These are phyloP conservation scores for Chelonus insularis DNA, from an alignment of 1,140 invertebrate genomes.

Conservation along the genomic window DNA sequence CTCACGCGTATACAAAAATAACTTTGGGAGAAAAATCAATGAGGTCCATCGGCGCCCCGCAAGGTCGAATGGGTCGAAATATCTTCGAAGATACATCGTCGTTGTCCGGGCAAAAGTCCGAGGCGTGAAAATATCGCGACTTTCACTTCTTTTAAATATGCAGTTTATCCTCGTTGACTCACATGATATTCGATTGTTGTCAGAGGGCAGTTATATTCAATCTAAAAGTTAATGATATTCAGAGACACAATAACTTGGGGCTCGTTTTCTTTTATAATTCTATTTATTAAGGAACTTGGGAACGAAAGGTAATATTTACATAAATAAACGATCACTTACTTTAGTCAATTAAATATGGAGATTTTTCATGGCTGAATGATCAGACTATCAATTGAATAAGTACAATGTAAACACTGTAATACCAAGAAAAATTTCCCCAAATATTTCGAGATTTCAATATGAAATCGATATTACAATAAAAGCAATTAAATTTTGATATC, in stretches of 20 bases:
- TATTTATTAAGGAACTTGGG: not conserved
- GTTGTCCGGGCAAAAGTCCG: not conserved
- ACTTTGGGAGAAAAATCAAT: conserved; percentile 18
- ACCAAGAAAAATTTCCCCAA: no score
- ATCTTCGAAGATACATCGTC: conserved; percentile 12
- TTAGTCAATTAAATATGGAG: no score
- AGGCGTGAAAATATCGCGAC: conserved; percentile 25
- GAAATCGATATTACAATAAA: no score
- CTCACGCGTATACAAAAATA: conserved; percentile 15
- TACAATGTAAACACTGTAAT: no score
- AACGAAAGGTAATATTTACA: not conserved
- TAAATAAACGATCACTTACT: no score
- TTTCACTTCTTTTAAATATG: conserved; percentile 24
- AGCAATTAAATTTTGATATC: no score
- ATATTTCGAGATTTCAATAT: no score
- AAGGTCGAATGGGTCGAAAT: conserved; percentile 16
- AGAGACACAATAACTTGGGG: not conserved
- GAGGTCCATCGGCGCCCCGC: conserved; percentile 20
- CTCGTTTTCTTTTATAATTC: not conserved
- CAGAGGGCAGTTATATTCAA: no score
- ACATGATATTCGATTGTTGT: not conserved
- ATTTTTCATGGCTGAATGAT: no score
- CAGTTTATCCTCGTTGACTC: not conserved
- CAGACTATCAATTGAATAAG: no score
- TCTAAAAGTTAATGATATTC: no score